These are phyloP conservation scores for Lepisosteus osseus DNA, from an alignment of 2,113 vertebrate genomes.

Conservation along the genomic window DNA sequence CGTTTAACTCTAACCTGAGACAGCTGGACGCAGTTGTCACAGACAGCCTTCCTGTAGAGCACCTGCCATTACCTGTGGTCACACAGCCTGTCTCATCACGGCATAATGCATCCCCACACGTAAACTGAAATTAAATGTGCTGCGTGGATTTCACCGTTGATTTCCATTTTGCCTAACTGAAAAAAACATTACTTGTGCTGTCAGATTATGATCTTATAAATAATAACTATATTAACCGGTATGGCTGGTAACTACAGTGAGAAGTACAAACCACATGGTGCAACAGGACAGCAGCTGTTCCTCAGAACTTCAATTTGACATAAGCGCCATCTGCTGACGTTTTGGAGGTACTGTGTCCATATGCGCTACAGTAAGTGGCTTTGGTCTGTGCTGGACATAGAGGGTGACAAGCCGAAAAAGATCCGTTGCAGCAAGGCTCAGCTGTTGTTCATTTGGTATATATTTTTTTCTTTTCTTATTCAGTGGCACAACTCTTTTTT, in stretches of 20 bases:
- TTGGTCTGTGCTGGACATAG: background rate
- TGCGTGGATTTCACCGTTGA: slow-evolving; percentile 13
- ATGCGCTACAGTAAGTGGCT: no score
- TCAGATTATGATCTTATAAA: slow-evolving; percentile 27
- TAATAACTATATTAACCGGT: slow-evolving; percentile 36
- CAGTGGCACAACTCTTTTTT: no score
- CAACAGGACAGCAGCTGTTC: background rate
- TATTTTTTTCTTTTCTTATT: no score
- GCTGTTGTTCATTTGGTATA: no score
- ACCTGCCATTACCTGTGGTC: slow-evolving; percentile 22
- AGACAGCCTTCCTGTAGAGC: background rate
- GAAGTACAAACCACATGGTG: slow-evolving; percentile 24
- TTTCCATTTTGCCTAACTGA: slow-evolving; percentile 12
- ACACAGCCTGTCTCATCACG: slow-evolving; percentile 16
- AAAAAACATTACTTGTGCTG: slow-evolving; percentile 1
- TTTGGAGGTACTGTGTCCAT: background rate
- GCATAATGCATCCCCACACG: slow-evolving; percentile 24
- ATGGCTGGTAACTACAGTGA: slow-evolving; percentile 30
- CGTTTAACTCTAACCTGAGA: no score
- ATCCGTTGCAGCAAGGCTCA: no score
- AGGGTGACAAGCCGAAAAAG: background rate
- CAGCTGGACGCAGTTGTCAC: background rate
- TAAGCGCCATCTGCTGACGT: slow-evolving; percentile 41
- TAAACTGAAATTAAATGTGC: slow-evolving; percentile 7
- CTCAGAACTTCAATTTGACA: slow-evolving; percentile 35